These are phyloP conservation scores for Ichneumon xanthorius DNA, from an alignment of 2,888 invertebrate genomes.

Conservation along the genomic window DNA sequence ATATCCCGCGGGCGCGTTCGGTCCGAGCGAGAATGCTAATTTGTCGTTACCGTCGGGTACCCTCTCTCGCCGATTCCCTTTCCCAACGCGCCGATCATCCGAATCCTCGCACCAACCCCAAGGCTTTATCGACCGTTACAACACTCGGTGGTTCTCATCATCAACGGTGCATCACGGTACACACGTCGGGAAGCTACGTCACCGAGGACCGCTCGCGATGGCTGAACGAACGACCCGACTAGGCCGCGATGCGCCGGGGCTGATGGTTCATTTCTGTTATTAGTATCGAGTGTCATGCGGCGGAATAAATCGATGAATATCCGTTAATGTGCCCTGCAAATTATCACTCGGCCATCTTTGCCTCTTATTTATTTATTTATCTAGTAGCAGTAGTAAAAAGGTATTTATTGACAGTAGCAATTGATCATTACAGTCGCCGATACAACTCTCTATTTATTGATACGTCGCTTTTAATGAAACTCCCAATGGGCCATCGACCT, in stretches of 20 bases:
- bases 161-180: constrained; percentile 46
- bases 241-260: constrained; percentile 24
- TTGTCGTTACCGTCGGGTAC: constrained; percentile 56
- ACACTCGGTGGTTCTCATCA: constrained; percentile 57
- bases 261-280: constrained; percentile 47
- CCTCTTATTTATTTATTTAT: neutral
- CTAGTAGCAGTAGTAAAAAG: too few species aligned
- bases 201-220: constrained; percentile 32
- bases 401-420: too few species aligned
- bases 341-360: neutral
- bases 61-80: constrained; percentile 30
- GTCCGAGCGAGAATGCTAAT: constrained; percentile 62
- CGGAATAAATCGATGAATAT: neutral
- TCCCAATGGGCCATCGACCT: too few species aligned
- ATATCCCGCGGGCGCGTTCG: constrained; percentile 53
- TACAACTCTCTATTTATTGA: too few species aligned
- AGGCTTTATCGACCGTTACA: constrained; percentile 57
- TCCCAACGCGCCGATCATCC: constrained; percentile 47
- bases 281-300: constrained; percentile 5
- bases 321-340: neutral
- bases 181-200: constrained; percentile 32
- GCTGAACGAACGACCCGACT: constrained; percentile 38
- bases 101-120: constrained; percentile 40
- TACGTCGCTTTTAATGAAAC: too few species aligned
- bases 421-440: too few species aligned